Evolutionary conservation across 1,140 invertebrate species (phyloP).

Genomic region (Parasteatoda tepidariorum): DNA sequence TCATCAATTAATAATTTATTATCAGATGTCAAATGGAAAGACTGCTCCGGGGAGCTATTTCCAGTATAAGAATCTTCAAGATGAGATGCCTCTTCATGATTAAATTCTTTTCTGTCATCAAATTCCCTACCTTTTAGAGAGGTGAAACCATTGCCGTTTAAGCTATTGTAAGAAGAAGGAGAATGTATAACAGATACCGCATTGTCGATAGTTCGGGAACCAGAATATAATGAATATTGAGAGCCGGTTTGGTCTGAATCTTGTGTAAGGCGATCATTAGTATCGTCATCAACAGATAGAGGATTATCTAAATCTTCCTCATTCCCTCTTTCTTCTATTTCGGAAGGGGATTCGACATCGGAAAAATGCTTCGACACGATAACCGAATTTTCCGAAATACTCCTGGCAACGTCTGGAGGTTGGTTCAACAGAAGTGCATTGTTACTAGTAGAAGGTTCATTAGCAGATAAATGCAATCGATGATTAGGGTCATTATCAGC

Average conservation of each 20-base stretch:
- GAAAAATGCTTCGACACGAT: not conserved
- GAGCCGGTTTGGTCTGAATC: not conserved
- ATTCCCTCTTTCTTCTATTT: too few species aligned
- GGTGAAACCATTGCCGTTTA: not conserved
- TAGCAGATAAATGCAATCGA: not conserved
- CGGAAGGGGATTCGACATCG: not conserved
- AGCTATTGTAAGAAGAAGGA: not conserved
- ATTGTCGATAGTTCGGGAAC: not conserved
- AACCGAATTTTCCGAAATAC: not conserved
- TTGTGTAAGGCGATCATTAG: not conserved
- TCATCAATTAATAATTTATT: not conserved
- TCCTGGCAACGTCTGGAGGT: not conserved
- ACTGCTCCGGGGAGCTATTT: not conserved
- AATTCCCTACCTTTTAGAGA: not conserved
- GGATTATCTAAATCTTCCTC: not conserved
- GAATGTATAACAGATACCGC: conserved; percentile 13
- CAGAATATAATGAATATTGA: too few species aligned
- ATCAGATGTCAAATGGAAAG: not conserved
- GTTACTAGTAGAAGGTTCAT: not conserved
- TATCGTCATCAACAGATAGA: not conserved
- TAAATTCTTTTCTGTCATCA: not conserved
- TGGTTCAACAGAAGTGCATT: not conserved
- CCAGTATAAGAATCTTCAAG: not conserved
- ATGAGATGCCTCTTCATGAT: not conserved
- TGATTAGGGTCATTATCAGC: not conserved